These are phyloP conservation scores for Polylopha cassiicola DNA, from an alignment of 2,888 invertebrate genomes.

Conservation along the genomic window DNA sequence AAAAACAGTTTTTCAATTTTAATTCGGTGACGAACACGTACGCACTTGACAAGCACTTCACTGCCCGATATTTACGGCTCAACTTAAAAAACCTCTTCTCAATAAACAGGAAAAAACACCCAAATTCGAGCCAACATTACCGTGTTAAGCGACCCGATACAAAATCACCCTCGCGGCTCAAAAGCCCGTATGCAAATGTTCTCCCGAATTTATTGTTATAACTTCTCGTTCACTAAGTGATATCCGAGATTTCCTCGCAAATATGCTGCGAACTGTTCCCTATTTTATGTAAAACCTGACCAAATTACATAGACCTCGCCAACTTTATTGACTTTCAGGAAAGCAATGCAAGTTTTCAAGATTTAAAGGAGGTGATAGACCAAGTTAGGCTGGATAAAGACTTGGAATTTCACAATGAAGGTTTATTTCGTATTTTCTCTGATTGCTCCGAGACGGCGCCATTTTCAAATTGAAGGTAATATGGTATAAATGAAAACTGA, in stretches of 20 bases:
- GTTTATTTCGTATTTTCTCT: slow-evolving; percentile 52
- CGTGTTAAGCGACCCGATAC: slow-evolving; percentile 61
- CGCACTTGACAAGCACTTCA: too few relatives aligned
- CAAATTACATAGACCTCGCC: slow-evolving; percentile 32
- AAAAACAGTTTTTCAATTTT: too few relatives aligned
- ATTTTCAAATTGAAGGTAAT: slow-evolving; percentile 49
- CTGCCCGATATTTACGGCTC: slow-evolving; percentile 5
- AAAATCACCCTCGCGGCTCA: slow-evolving; percentile 50
- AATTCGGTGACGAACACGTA: too few relatives aligned
- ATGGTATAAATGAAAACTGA: slow-evolving; percentile 42
- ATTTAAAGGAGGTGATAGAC: slow-evolving; percentile 23
- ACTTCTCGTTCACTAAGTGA: slow-evolving; percentile 67
- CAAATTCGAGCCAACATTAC: slow-evolving; percentile 40
- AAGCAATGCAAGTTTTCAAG: slow-evolving; percentile 17
- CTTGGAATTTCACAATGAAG: slow-evolving; percentile 37
- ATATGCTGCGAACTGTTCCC: slow-evolving; percentile 55
- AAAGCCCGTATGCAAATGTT: slow-evolving; percentile 65
- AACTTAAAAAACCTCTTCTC: slow-evolving; percentile 9
- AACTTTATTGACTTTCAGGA: slow-evolving; percentile 22
- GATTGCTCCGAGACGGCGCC: slow-evolving; percentile 42
- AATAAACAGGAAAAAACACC: slow-evolving; percentile 41
- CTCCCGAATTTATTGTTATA: slow-evolving; percentile 71
- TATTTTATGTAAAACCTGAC: slow-evolving; percentile 40
- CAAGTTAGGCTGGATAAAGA: slow-evolving; percentile 33
- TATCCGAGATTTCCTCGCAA: slow-evolving; percentile 62